phyloP scores from a whole-genome alignment of 2,888 invertebrate species.

The Ormyrus rosae region DNA sequence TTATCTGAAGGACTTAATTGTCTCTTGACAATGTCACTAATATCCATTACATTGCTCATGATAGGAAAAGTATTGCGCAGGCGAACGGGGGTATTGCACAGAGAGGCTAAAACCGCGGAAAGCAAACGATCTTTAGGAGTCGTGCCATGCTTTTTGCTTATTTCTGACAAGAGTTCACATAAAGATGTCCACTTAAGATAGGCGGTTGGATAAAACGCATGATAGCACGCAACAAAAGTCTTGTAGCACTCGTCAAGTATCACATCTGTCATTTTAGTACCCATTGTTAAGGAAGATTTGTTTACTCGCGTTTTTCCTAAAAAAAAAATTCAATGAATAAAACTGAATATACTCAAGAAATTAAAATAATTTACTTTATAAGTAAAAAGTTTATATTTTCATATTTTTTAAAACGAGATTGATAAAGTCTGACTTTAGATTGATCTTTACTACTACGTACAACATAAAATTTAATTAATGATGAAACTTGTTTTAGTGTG shows the following conservation, averaged over 20 bases:
- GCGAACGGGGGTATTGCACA: constrained; percentile 87
- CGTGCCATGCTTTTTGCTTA: constrained; percentile 79
- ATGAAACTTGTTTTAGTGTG: not conserved
- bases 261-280: constrained; percentile 80
- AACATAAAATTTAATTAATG: no score
- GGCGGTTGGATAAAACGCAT: constrained; percentile 96
- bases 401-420: no score
- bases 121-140: constrained; percentile 81
- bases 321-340: constrained; percentile 6
- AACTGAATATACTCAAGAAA: not conserved
- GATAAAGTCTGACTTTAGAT: no score
- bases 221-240: constrained; percentile 94
- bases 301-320: constrained; percentile 42
- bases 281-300: constrained; percentile 58
- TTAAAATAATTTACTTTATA: no score
- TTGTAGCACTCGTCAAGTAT: constrained; percentile 93
- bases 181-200: constrained; percentile 94
- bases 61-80: constrained; percentile 87
- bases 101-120: constrained; percentile 89
- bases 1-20: constrained; percentile 84
- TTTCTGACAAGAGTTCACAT: constrained; percentile 87
- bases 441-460: no score
- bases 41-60: constrained; percentile 77
- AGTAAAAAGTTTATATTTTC: no score
- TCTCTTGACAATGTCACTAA: constrained; percentile 76